phyloP scores from a whole-genome alignment of 2,797 vertebrate species.

The Scolopax rusticola region DNA sequence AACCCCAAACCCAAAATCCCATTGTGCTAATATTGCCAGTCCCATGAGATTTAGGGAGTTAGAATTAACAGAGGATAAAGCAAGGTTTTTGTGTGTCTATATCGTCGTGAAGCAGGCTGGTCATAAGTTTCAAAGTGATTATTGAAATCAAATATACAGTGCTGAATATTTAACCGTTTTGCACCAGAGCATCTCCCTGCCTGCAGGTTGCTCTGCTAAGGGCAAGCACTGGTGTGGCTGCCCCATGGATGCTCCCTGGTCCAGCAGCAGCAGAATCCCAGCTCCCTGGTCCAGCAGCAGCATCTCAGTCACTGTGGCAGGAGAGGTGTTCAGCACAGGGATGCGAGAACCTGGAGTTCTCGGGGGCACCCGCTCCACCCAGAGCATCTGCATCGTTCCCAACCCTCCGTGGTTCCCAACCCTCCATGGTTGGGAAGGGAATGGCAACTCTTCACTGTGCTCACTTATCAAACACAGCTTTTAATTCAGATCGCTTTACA shows the following conservation, averaged over 20 bases:
- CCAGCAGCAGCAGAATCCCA: background rate
- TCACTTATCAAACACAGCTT: background rate
- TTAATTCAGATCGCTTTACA: background rate
- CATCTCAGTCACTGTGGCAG: background rate
- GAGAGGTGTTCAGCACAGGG: too few species aligned
- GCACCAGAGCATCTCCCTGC: rapidly evolving
- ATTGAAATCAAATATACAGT: background rate
- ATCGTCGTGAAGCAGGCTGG: too few species aligned
- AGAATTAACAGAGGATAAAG: background rate
- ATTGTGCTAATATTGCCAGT: too few species aligned
- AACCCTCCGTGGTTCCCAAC: background rate
- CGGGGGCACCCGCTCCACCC: rapidly evolving
- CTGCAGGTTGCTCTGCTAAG: background rate
- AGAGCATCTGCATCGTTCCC: background rate
- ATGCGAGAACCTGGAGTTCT: too few species aligned
- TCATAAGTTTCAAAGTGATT: background rate
- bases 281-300: background rate
- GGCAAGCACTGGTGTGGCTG: background rate
- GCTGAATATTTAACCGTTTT: rapidly evolving
- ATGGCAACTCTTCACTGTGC: background rate
- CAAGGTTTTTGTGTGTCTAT: too few species aligned
- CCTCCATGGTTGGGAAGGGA: background rate
- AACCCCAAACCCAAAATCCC: background rate
- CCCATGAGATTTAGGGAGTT: background rate
- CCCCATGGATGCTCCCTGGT: rapidly evolving